These are phyloP conservation scores for Holotrichia oblita DNA, from an alignment of 1,140 invertebrate genomes.

Conservation along the genomic window DNA sequence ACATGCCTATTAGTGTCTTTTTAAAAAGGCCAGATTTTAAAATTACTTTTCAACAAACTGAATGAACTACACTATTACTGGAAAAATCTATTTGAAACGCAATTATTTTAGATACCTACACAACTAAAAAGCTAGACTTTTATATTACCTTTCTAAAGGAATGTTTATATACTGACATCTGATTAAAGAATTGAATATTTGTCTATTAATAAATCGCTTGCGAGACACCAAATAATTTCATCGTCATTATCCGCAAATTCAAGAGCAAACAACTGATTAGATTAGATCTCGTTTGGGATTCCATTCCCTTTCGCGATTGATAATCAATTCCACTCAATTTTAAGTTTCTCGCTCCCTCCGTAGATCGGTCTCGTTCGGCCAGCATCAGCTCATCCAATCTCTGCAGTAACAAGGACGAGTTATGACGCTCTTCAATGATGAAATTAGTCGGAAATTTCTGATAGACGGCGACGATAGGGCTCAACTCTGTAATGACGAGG, in stretches of 20 bases:
- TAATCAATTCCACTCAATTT: conserved; percentile 36
- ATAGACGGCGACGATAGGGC: conserved; percentile 30
- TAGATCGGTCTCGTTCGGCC: not conserved
- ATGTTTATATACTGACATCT: too few species aligned
- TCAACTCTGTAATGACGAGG: conserved; percentile 19
- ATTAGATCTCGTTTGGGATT: conserved; percentile 31
- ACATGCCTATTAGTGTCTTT: too few species aligned
- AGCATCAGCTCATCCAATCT: not conserved
- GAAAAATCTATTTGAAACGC: too few species aligned
- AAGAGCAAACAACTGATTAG: conserved; percentile 35
- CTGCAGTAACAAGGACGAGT: conserved; percentile 12
- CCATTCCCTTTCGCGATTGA: conserved; percentile 26
- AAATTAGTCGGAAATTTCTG: conserved; percentile 35
- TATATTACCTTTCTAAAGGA: too few species aligned
- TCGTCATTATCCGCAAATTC: conserved; percentile 9
- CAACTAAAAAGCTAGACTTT: too few species aligned
- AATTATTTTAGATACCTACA: too few species aligned
- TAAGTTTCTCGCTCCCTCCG: conserved; percentile 10
- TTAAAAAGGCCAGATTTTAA: too few species aligned
- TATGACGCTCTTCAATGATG: conserved; percentile 35
- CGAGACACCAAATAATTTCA: not conserved
- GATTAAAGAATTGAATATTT: not conserved
- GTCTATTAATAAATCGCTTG: not conserved
- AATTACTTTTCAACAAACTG: too few species aligned
- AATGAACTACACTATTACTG: too few species aligned